Conservation (phyloP, 2,797 vertebrate genomes). For the Balearica regulorum region DNA sequence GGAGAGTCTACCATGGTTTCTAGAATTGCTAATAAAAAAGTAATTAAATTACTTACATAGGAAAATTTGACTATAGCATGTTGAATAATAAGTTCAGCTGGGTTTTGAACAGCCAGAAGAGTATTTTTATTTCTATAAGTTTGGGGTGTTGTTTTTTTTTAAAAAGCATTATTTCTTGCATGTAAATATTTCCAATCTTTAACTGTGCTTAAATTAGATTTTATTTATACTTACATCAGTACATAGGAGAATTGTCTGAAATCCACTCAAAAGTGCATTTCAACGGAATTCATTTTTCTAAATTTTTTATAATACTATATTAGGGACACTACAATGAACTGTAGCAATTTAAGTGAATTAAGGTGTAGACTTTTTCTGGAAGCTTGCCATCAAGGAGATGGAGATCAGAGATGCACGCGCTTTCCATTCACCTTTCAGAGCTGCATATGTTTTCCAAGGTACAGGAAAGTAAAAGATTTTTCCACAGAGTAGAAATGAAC, state of each 20-base stretch:
- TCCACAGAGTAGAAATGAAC: not conserved
- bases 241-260: not conserved
- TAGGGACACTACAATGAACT: not conserved
- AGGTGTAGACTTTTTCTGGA: not conserved
- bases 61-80: not conserved
- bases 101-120: not conserved
- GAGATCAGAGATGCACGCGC: not conserved
- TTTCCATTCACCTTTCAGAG: not conserved
- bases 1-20: not conserved
- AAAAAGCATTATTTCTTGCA: not conserved
- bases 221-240: not conserved
- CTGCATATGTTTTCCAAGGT: not conserved
- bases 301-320: not conserved
- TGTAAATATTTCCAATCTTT: not conserved
- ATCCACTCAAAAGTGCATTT: not conserved
- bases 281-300: not conserved
- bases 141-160: too few relatives aligned
- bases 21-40: not conserved
- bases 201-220: not conserved
- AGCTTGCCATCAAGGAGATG: not conserved
- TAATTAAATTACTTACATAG: not conserved
- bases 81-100: not conserved
- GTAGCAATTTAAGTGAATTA: not conserved
- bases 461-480: not conserved
- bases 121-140: not conserved